Evolutionary conservation across 2,113 vertebrate species (phyloP).

Genomic region (Naja naja): DNA sequence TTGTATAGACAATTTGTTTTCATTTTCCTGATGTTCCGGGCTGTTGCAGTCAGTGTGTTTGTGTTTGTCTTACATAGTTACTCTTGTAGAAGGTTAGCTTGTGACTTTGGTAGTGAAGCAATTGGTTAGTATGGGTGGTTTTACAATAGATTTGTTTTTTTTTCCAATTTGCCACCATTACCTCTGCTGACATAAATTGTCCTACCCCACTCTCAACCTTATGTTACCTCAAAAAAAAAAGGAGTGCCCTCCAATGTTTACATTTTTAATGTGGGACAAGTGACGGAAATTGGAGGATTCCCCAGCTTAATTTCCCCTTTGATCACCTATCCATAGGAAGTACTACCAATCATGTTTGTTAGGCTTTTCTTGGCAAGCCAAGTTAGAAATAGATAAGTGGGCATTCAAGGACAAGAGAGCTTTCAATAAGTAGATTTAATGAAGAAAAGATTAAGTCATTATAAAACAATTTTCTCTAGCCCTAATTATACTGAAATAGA

Average conservation of each 20-base stretch:
- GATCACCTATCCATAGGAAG: neutral
- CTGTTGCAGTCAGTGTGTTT: no score
- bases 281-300: neutral
- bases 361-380: neutral
- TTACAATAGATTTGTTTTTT: no score
- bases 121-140: no score
- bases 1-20: no score
- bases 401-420: neutral
- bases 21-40: no score
- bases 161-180: no score
- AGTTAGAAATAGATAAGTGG: neutral
- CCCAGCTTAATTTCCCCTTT: neutral
- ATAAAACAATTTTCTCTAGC: no score
- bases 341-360: neutral
- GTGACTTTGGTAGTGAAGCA: no score
- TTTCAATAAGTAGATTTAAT: neutral
- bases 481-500: no score
- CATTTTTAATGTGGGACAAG: neutral
- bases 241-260: neutral
- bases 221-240: neutral
- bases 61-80: no score
- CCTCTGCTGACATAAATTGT: neutral
- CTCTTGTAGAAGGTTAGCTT: no score
- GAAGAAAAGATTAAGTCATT: no score
- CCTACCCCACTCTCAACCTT: neutral